A percentile compares a stretch with the other conserved stretches of the same genome.
These are phyloP conservation scores for Phyllotreta cruciferae DNA, from an alignment of 2,888 invertebrate genomes.

Conservation along the genomic window DNA sequence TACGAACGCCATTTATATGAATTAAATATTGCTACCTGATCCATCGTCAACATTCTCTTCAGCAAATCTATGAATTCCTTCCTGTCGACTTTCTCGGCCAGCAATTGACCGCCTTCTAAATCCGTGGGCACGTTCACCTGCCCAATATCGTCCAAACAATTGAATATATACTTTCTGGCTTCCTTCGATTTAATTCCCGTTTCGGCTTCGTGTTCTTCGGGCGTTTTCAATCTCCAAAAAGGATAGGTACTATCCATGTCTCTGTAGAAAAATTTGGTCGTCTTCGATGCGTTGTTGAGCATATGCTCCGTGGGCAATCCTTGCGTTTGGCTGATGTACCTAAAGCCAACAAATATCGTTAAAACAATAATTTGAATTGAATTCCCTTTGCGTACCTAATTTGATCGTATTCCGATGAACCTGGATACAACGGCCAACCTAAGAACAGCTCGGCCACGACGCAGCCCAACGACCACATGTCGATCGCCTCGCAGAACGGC, in stretches of 20 bases:
- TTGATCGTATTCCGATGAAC: constrained; percentile 98
- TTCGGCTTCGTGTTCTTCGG: constrained; percentile 97
- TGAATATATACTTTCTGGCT: constrained; percentile 99
- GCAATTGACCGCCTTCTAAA: constrained; percentile 92
- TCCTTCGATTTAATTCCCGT: constrained; percentile 99
- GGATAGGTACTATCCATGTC: constrained; percentile 92
- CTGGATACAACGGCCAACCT: constrained; percentile 99
- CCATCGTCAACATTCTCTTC: constrained; percentile 98
- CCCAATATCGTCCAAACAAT: constrained; percentile 98
- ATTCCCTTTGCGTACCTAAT: constrained; percentile 62
- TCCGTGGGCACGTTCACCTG: constrained; percentile 97
- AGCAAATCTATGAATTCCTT: constrained; percentile 97
- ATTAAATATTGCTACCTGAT: constrained; percentile 75
- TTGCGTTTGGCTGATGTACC: constrained; percentile 80
- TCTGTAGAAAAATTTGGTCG: constrained; percentile 96
- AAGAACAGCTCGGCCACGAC: constrained; percentile 99
- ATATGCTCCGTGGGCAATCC: constrained; percentile 97
- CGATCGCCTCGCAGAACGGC: constrained; percentile 99
- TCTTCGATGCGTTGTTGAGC: constrained; percentile 96
- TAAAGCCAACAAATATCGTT: constrained; percentile 44
- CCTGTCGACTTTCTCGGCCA: constrained; percentile 97
- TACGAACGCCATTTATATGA: constrained; percentile 8
- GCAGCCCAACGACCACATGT: constrained; percentile 99
- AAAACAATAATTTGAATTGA: background rate
- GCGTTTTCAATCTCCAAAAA: constrained; percentile 89